Conservation (phyloP, 2,888 invertebrate species). For the Nowickia ferox region DNA sequence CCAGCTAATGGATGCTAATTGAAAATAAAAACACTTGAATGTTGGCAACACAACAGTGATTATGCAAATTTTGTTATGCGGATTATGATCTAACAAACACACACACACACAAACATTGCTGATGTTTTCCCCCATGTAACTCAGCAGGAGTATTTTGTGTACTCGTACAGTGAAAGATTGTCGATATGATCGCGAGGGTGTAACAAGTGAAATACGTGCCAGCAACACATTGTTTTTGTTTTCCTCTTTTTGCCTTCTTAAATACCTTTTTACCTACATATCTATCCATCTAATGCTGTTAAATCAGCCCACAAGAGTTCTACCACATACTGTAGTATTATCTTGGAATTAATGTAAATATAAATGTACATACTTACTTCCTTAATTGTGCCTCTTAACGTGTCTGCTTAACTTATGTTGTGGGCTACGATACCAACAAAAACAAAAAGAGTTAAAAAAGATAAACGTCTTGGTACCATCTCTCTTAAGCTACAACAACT, state of each 20-base stretch:
- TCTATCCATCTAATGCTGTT: constrained; percentile 57
- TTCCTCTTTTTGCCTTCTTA: constrained; percentile 46
- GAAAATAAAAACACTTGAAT: constrained; percentile 68
- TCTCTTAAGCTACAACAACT: neutral
- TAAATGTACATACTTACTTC: constrained; percentile 50
- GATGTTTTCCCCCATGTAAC: neutral
- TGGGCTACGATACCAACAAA: constrained; percentile 47
- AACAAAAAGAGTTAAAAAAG: neutral
- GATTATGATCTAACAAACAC: constrained; percentile 55
- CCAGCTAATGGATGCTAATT: constrained; percentile 69
- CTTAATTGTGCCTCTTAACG: constrained; percentile 68
- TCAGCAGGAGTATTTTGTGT: neutral
- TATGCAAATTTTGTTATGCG: constrained; percentile 67
- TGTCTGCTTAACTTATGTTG: constrained; percentile 61
- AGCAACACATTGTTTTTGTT: constrained; percentile 55
- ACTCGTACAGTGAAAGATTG: constrained; percentile 6
- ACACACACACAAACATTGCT: neutral
- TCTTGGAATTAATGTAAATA: constrained; percentile 34
- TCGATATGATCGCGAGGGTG: constrained; percentile 71
- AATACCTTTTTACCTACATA: constrained; percentile 60
- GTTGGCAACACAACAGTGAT: constrained; percentile 63
- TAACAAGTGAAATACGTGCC: constrained; percentile 71
- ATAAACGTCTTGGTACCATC: constrained; percentile 57
- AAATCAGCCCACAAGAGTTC: constrained; percentile 63
- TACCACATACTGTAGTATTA: constrained; percentile 15